Conservation (phyloP, 2,113 vertebrate species). For the Xenus cinereus region DNA sequence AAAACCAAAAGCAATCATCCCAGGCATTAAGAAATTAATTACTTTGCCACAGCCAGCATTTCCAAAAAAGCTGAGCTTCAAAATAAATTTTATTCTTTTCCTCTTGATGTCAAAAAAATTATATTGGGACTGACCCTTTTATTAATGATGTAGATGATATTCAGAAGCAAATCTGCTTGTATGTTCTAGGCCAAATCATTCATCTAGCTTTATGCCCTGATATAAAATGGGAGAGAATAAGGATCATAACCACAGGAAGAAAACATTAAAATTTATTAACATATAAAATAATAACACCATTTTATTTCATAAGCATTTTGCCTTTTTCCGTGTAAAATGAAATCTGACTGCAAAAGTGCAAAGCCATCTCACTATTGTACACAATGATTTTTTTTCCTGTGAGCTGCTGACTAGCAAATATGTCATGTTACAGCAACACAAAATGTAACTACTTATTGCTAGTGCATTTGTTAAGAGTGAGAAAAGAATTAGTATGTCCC, state of each 20-base stretch:
- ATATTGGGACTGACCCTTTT: neutral
- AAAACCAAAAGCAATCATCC: neutral
- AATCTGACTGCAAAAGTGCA: neutral
- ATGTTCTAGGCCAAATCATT: neutral
- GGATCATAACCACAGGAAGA: neutral
- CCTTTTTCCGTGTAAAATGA: neutral
- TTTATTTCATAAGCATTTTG: slow-evolving; percentile 58
- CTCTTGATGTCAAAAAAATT: neutral
- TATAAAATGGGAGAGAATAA: neutral
- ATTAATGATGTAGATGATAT: neutral
- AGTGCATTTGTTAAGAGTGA: neutral
- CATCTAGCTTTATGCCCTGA: neutral
- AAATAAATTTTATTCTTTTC: neutral
- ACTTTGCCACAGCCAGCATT: neutral
- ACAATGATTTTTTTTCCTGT: neutral
- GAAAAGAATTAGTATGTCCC: neutral
- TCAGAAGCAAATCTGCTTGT: neutral
- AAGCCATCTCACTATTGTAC: neutral
- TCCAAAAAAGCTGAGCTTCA: neutral
- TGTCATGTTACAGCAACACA: neutral
- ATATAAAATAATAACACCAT: neutral
- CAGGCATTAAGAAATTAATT: neutral
- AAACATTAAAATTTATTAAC: neutral
- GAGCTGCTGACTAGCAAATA: neutral
- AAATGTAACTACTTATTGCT: neutral